phyloP scores from a whole-genome alignment of 2,888 invertebrate genomes.

The Drosophila mayaguana region DNA sequence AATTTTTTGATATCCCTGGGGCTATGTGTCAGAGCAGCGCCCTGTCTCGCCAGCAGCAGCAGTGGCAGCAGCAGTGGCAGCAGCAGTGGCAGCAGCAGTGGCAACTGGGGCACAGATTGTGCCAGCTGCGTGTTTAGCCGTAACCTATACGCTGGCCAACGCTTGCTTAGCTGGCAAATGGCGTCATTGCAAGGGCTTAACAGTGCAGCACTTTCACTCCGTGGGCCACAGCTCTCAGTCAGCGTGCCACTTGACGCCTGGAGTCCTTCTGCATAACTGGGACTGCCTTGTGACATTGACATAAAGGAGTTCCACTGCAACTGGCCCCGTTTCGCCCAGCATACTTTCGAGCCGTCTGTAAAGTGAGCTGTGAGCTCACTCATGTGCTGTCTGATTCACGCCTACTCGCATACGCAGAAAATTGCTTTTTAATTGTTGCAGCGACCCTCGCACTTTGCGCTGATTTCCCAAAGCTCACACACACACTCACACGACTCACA shows the following conservation, averaged over 20 bases:
- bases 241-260: neutral
- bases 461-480: constrained; percentile 66
- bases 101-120: constrained; percentile 31
- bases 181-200: constrained; percentile 37
- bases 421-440: constrained; percentile 63
- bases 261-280: constrained; percentile 9
- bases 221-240: neutral
- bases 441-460: constrained; percentile 63
- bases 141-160: constrained; percentile 41
- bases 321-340: constrained; percentile 30
- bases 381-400: constrained; percentile 26
- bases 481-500: too few relatives aligned
- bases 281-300: constrained; percentile 63
- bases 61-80: neutral
- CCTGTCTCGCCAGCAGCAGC: neutral
- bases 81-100: neutral
- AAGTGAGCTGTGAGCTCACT: constrained; percentile 27
- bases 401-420: constrained; percentile 28
- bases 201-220: constrained; percentile 49
- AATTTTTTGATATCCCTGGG: constrained; percentile 69
- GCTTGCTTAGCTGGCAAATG: constrained; percentile 58
- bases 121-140: constrained; percentile 36
- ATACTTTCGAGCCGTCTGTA: neutral
- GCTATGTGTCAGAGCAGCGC: constrained; percentile 64
- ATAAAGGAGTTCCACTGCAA: constrained; percentile 46